Conservation (phyloP, 2,888 invertebrate genomes). For the Tryphoninae sp. region DNA sequence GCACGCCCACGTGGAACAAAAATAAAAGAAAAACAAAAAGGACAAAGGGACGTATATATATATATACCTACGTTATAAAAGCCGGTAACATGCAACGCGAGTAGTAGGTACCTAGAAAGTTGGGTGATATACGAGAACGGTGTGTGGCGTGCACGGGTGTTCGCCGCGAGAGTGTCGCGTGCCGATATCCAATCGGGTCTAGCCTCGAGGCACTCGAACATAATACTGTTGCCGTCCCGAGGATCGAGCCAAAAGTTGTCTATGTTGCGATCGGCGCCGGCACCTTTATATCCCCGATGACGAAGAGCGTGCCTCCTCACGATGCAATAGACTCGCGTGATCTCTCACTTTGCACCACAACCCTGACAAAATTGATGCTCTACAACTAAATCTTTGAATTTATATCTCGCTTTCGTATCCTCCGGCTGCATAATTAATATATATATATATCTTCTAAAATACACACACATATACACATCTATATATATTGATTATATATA, state of each 20-base stretch:
- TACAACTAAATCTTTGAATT: slow-evolving; percentile 24
- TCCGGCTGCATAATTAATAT: slow-evolving; percentile 25
- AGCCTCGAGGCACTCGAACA: slow-evolving; percentile 41
- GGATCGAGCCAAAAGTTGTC: slow-evolving; percentile 39
- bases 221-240: slow-evolving; percentile 3
- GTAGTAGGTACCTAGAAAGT: slow-evolving; percentile 32
- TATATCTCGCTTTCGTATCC: slow-evolving; percentile 21
- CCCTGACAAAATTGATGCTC: slow-evolving; percentile 36
- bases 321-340: slow-evolving; percentile 37
- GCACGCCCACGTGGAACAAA: too few species aligned
- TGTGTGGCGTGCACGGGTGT: slow-evolving; percentile 16
- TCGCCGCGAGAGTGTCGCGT: slow-evolving; percentile 55
- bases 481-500: slow-evolving; percentile 7
- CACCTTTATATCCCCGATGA: slow-evolving; percentile 44
- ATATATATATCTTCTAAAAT: not conserved
- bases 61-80: not conserved
- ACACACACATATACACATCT: too few species aligned
- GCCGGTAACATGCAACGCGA: not conserved
- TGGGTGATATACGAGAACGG: slow-evolving; percentile 6
- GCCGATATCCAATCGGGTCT: slow-evolving; percentile 55
- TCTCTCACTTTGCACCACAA: slow-evolving; percentile 51
- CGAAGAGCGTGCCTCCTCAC: slow-evolving; percentile 13
- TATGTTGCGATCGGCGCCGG: slow-evolving; percentile 41
- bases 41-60: slow-evolving; percentile 1
- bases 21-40: not conserved